These are phyloP conservation scores for Herminia tarsipennalis DNA, from an alignment of 2,888 invertebrate species.

Conservation along the genomic window DNA sequence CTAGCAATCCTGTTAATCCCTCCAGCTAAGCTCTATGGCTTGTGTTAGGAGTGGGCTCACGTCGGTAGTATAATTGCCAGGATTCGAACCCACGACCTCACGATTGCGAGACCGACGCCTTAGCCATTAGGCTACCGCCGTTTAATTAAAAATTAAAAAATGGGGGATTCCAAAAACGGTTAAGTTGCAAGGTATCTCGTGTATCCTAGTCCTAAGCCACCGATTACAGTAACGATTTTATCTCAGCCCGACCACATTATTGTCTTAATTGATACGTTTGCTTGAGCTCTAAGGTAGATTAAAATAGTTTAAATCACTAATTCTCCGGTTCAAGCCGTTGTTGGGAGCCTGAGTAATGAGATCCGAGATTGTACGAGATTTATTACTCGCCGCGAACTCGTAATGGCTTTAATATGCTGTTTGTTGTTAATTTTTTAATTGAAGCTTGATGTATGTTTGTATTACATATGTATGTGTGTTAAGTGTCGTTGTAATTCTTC, in stretches of 20 bases:
- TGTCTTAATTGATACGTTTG: constrained; percentile 76
- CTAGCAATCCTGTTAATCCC: too few species aligned
- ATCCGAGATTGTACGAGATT: constrained; percentile 42
- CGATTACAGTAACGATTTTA: constrained; percentile 32
- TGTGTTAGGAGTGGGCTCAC: too few species aligned
- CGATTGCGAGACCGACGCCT: too few species aligned
- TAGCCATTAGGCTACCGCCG: too few species aligned
- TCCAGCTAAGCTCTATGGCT: too few species aligned
- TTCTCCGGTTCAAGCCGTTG: constrained; percentile 38
- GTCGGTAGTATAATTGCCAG: too few species aligned
- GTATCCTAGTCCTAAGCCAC: not conserved
- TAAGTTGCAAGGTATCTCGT: too few species aligned
- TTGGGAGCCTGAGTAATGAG: constrained; percentile 32
- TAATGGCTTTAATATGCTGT: constrained; percentile 11
- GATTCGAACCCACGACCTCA: too few species aligned
- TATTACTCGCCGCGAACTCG: constrained; percentile 26
- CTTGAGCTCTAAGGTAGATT: constrained; percentile 36
- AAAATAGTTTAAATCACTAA: constrained; percentile 49
- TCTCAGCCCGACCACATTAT: constrained; percentile 56
- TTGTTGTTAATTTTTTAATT: constrained; percentile 9
- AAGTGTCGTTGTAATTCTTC: too few species aligned
- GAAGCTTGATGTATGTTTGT: not conserved
- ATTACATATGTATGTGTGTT: too few species aligned
- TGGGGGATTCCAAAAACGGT: too few species aligned
- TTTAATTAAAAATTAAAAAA: too few species aligned